These are phyloP conservation scores for Plemyria rubiginata DNA, from an alignment of 2,888 invertebrate species.

Conservation along the genomic window DNA sequence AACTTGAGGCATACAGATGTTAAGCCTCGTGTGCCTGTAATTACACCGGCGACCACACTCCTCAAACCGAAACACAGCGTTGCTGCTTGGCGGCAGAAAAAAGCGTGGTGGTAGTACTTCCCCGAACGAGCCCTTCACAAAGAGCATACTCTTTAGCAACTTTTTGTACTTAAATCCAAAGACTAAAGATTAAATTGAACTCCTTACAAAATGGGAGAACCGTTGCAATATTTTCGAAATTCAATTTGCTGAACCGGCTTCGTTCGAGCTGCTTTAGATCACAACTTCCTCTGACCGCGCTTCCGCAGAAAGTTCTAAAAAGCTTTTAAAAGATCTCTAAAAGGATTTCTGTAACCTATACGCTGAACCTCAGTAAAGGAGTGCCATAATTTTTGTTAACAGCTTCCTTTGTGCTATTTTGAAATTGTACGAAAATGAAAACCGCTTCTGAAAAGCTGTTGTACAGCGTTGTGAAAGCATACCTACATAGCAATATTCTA, in stretches of 20 bases:
- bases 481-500: too few relatives aligned
- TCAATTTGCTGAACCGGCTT: constrained; percentile 28
- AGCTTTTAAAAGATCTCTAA: constrained; percentile 60
- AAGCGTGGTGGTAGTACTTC: too few relatives aligned
- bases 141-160: too few relatives aligned
- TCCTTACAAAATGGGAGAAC: constrained; percentile 13
- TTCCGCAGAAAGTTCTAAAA: constrained; percentile 35
- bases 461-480: neutral
- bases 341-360: constrained; percentile 53
- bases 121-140: too few relatives aligned
- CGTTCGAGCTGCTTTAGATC: constrained; percentile 32
- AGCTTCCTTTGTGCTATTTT: constrained; percentile 57
- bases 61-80: too few relatives aligned
- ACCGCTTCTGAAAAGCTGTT: neutral
- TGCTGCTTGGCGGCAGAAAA: too few relatives aligned
- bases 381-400: constrained; percentile 62
- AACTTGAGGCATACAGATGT: too few relatives aligned
- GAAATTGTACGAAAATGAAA: constrained; percentile 39
- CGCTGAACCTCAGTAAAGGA: constrained; percentile 47
- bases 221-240: constrained; percentile 29
- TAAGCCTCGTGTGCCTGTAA: too few relatives aligned
- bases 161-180: neutral
- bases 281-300: constrained; percentile 26
- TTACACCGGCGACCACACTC: too few relatives aligned
- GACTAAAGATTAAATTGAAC: neutral